Evolutionary conservation across 35 echinoderm and acorn worm genomes (phyloP), one percentile per base, ranked within the genome.

Genomic region (Anneissia japonica): DNA sequence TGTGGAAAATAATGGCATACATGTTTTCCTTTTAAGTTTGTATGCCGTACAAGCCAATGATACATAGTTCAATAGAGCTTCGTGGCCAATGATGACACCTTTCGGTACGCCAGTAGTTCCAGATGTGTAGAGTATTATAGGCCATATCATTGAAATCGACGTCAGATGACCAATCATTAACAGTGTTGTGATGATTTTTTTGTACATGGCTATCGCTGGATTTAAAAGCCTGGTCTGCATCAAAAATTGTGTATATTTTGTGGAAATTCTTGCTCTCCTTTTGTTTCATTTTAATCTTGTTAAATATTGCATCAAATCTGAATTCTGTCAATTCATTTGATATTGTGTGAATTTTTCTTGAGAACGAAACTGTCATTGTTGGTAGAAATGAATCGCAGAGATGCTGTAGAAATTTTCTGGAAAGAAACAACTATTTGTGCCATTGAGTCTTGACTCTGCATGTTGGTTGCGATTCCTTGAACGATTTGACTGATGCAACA

Each of bases 71-170:
- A 79, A 34, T 79, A 79, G 31, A 11, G 77, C 77, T 79, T 34
- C 77, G 31, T 79, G 77, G 12, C 77, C 31, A 79, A 79, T 79
- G 11, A 79, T 79, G 29, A 79, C 77, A 10, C 77, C 77, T 35
- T 79, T 79, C 11, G 77, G 77, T 34, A 35, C 6, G 4, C 77
- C 77, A 33, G 77, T 79, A 9, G 77, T 79, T 32, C 77, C 77
- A 79, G 77, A 79, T 4, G 77, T 79, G 32, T 79, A 79, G 1
- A 79, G 77, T 79, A 79, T 37, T n/a, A 79, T 79, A 79, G 77
- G 77, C 77, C 39, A 36, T 37, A 37, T 79, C 77, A 9, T 11
- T 79, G n/a, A 79, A 37, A 26, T 79, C 77, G 31, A 79, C 39
- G n/a, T 79, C 77, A 30, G 77, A 34, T 14, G 33, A 79, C 77